Conservation (phyloP, 1,140 invertebrate species). For the Ganaspis sp. region DNA sequence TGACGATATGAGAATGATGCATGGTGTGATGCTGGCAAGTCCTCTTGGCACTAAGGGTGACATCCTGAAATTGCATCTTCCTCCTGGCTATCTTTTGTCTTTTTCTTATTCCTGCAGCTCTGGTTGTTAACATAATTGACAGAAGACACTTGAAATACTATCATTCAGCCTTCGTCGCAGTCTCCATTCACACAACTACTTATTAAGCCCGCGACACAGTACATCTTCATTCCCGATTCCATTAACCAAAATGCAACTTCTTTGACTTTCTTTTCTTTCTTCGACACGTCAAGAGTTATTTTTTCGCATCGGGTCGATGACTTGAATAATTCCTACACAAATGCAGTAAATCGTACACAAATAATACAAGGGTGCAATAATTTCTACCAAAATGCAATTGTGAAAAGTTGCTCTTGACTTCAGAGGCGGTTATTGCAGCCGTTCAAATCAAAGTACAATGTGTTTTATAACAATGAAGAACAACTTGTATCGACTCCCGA, state of each 20-base stretch:
- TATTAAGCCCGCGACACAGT: not conserved
- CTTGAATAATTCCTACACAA: no score
- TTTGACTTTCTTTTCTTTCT: no score
- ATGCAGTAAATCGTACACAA: no score
- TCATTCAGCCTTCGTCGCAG: conserved; percentile 2
- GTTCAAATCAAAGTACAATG: no score
- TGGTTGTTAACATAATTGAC: conserved; percentile 23
- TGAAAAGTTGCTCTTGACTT: no score
- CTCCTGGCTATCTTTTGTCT: not conserved
- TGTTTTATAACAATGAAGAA: no score
- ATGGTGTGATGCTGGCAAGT: not conserved
- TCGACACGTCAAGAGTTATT: no score
- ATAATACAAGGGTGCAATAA: no score
- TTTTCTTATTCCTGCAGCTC: not conserved
- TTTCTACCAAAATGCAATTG: no score
- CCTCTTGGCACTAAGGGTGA: conserved; percentile 19
- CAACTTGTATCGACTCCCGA: not conserved
- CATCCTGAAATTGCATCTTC: not conserved
- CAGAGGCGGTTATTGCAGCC: no score
- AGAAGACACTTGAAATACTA: conserved; percentile 4
- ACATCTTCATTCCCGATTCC: not conserved
- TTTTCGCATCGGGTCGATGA: no score
- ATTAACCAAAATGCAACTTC: conserved; percentile 12
- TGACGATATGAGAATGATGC: conserved; percentile 16
- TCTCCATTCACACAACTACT: conserved; percentile 14